Percentiles rank a stretch among this genome's conserved stretches.
Evolutionary conservation across 1,140 invertebrate genomes (phyloP).

Genomic region (Diprion similis): DNA sequence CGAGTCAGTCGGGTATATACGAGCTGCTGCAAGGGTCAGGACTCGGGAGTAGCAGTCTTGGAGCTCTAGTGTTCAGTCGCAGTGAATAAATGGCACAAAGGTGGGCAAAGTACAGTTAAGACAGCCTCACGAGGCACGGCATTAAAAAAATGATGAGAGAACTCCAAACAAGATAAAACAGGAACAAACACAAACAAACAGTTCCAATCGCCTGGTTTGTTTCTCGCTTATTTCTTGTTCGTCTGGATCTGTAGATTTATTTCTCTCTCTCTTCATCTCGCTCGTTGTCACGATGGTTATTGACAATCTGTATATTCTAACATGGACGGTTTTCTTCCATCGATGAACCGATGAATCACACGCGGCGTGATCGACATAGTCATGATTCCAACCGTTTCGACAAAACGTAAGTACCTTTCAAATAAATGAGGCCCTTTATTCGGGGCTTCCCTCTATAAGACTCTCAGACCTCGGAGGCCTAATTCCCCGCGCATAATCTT

Average conservation of each 20-base stretch:
- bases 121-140: neutral
- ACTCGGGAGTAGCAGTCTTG: neutral
- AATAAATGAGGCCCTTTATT: neutral
- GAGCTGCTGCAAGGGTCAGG: neutral
- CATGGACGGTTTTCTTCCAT: conserved; percentile 21
- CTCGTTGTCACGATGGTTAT: no score
- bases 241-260: conserved; percentile 9
- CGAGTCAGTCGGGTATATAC: neutral
- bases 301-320: conserved; percentile 10
- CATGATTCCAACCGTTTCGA: neutral
- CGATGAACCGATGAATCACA: no score
- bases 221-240: conserved; percentile 13
- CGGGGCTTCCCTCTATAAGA: neutral
- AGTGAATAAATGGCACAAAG: neutral
- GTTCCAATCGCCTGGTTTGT: neutral
- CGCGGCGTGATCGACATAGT: no score
- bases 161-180: no score
- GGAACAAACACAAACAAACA: no score
- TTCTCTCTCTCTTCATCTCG: neutral
- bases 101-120: neutral
- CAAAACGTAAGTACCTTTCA: neutral
- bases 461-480: neutral
- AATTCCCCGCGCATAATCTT: neutral
- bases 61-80: no score
- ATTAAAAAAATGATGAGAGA: no score